These are phyloP conservation scores for Corythornis madagascariensis DNA, from an alignment of 2,113 vertebrate genomes.

Conservation along the genomic window DNA sequence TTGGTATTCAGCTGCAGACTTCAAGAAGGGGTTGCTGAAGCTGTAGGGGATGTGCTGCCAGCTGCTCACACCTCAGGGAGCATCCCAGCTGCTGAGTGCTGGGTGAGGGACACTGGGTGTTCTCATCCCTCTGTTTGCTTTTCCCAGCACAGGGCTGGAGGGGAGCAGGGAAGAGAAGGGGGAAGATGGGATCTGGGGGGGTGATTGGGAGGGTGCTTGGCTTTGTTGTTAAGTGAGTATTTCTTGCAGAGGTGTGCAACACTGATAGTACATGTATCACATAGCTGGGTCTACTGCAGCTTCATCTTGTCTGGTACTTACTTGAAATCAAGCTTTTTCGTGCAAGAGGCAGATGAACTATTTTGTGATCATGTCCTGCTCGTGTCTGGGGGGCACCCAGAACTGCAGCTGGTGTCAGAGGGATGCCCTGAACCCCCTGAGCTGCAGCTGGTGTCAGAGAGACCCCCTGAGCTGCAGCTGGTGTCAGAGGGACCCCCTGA, in stretches of 20 bases:
- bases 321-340: neutral
- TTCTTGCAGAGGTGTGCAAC: neutral
- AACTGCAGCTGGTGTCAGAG: neutral
- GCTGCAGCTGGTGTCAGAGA: no score
- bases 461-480: no score
- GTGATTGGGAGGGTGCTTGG: neutral
- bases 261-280: no score
- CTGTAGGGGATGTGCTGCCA: conserved; percentile 23
- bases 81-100: neutral
- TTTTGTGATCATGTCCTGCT: neutral
- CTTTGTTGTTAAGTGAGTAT: neutral
- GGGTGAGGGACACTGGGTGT: neutral
- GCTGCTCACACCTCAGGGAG: neutral
- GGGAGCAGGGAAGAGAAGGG: no score
- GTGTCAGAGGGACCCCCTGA: no score
- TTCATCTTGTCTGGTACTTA: neutral
- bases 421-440: no score
- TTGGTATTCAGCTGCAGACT: conserved; percentile 22
- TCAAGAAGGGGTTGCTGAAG: conserved; percentile 1
- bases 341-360: neutral
- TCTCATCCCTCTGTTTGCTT: neutral
- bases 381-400: neutral
- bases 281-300: no score
- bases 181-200: neutral
- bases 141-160: neutral